These are phyloP conservation scores for Ciconia boyciana DNA, from an alignment of 2,113 vertebrate species.

Conservation along the genomic window DNA sequence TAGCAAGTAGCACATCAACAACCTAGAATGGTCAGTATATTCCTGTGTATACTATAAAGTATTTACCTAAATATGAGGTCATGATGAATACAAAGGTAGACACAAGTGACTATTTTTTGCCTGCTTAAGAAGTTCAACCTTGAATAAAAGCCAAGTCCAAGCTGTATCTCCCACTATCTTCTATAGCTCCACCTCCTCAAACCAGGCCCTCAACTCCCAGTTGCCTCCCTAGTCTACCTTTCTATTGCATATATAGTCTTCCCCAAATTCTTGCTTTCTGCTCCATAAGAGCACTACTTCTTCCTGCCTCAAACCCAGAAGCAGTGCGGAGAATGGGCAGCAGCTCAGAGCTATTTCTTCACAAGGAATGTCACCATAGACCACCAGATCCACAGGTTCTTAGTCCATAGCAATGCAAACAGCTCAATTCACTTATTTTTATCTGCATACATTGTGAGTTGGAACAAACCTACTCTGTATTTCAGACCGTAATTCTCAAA, in stretches of 20 bases:
- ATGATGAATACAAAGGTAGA: neutral
- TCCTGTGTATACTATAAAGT: neutral
- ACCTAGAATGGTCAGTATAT: neutral
- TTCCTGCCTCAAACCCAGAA: neutral
- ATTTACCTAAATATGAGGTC: neutral
- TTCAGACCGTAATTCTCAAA: neutral
- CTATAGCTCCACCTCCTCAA: neutral
- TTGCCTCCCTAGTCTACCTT: neutral
- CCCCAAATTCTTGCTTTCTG: neutral
- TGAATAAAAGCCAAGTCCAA: neutral
- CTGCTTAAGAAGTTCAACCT: neutral
- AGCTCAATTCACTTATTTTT: neutral
- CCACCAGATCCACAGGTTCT: neutral
- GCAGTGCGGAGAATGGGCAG: neutral
- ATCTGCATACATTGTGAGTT: neutral
- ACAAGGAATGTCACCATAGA: neutral
- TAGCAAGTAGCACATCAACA: neutral
- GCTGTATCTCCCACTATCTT: neutral
- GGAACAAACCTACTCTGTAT: neutral
- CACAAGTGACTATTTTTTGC: neutral
- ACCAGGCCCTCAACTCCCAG: neutral
- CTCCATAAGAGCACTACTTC: neutral
- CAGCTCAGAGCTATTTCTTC: neutral
- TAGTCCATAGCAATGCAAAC: neutral
- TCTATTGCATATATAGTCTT: neutral